phyloP scores from a whole-genome alignment of 2,113 vertebrate species.

The Daphoenositta chrysoptera region DNA sequence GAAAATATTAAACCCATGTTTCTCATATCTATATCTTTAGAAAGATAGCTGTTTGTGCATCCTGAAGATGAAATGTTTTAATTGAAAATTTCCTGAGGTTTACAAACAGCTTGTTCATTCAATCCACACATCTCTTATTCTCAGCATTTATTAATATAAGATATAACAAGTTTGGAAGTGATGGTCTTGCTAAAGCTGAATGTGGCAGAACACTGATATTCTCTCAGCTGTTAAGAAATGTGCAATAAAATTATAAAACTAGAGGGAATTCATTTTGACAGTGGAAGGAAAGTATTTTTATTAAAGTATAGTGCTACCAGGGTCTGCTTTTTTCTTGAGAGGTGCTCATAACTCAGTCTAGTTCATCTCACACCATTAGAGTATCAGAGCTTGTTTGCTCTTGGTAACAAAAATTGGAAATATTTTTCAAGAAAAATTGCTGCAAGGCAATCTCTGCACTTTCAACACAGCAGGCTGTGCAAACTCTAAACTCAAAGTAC shows the following conservation, averaged over 20 bases:
- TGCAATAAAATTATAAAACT: constrained; percentile 4
- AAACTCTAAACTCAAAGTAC: neutral
- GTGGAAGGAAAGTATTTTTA: neutral
- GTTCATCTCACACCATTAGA: constrained; percentile 3
- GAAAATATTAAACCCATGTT: neutral
- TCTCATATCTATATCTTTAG: neutral
- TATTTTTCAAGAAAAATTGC: neutral
- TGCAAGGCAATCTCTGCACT: neutral
- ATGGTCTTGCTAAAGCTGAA: neutral
- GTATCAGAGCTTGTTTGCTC: constrained; percentile 4
- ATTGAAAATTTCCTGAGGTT: neutral
- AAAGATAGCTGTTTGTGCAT: neutral
- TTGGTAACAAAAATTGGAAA: neutral
- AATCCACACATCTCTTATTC: neutral
- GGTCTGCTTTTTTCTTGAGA: neutral
- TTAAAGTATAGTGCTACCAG: constrained; percentile 13
- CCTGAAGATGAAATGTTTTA: neutral
- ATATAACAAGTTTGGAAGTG: neutral
- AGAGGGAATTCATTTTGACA: neutral
- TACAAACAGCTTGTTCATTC: neutral
- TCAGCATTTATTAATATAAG: neutral
- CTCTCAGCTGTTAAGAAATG: neutral
- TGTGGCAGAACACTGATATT: neutral
- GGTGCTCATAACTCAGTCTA: constrained; percentile 8
- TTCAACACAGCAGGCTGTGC: neutral